A percentile compares a stretch with the other conserved stretches of the same genome.
Evolutionary conservation across 2,113 vertebrate species (phyloP).

Genomic region (Heteronetta atricapilla): DNA sequence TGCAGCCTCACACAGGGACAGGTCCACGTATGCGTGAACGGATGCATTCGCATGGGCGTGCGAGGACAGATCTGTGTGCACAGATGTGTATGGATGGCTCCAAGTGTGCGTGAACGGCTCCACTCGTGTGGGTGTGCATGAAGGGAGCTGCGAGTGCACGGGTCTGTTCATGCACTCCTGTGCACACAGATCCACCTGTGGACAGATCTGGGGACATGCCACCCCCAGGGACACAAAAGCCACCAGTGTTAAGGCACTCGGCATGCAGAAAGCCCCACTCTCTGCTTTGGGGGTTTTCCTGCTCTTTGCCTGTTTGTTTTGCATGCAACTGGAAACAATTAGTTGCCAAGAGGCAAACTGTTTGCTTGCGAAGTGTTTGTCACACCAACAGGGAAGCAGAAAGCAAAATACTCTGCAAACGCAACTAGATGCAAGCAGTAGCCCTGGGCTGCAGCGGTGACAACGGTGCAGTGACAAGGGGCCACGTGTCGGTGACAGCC

Average conservation of each 20-base stretch:
- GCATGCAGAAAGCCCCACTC: neutral
- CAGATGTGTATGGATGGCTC: no score
- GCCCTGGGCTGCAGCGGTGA: neutral
- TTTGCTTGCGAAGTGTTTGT: neutral
- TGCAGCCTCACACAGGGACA: accelerated
- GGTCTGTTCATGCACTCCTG: no score
- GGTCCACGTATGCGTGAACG: accelerated
- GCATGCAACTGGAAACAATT: neutral
- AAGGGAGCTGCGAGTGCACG: no score
- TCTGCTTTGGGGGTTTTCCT: neutral
- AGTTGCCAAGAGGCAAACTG: neutral
- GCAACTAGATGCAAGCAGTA: accelerated
- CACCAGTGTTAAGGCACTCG: accelerated
- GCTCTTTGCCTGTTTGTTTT: neutral
- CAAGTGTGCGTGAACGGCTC: accelerated
- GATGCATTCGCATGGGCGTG: neutral
- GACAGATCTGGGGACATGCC: neutral
- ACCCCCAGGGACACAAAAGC: neutral
- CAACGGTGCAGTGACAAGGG: neutral
- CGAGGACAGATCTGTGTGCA: neutral
- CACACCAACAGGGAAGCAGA: neutral
- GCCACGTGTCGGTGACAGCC: neutral
- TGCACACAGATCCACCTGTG: accelerated
- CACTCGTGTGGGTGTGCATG: neutral
- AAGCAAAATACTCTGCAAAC: neutral